Evolutionary conservation across 2,797 vertebrate species (phyloP), one percentile per base, ranked within the genome.

Genomic region (Pogoniulus pusillus): DNA sequence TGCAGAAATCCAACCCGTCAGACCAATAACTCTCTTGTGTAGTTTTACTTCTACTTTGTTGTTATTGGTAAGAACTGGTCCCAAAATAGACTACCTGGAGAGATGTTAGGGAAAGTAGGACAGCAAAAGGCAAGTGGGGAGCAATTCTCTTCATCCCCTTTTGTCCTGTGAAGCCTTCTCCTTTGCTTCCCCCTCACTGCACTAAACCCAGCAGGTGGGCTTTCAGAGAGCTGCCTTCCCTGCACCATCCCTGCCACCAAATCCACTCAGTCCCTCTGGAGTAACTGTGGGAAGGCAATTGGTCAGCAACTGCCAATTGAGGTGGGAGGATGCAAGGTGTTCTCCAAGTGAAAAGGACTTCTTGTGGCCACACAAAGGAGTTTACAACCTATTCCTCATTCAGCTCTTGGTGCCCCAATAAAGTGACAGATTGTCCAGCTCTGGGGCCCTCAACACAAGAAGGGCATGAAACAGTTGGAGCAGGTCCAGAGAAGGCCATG

Each of bases 271-370:
- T 39, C 10, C 8, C 59, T 27, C 23, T 35, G 7, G 57, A 30
- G 18, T 27, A 4, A 19, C 4, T 16, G 9, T 35, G 63, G 65
- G 89, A 45, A 86, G 89, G 94, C 88, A 87, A 88, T 94, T 91
- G 11, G 66, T 58, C 47, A 70, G 96, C 91, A 90, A 7, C 15
- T 85, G 93, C 94, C 70, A 81, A 85, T 63, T 51, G 82, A 91
- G 92, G 22, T 30, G 29, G 51, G 7, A 39, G 65, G 76, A 65
- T 23, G 14, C 16, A 37, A 92, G 49, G 53, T 27, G 69, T 34
- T 60, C 77, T 74, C 7, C 43, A 58, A 84, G 78, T 16, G 64
- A 86, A 70, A 60, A 35, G 82, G 66, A 13, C 35, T 60, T 14
- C 49, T 81, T 74, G n/a, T 41, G 60, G 18, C 85, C 85, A 6